These are phyloP conservation scores for Oxystoma pomonae DNA, from an alignment of 2,888 invertebrate genomes.

Conservation along the genomic window DNA sequence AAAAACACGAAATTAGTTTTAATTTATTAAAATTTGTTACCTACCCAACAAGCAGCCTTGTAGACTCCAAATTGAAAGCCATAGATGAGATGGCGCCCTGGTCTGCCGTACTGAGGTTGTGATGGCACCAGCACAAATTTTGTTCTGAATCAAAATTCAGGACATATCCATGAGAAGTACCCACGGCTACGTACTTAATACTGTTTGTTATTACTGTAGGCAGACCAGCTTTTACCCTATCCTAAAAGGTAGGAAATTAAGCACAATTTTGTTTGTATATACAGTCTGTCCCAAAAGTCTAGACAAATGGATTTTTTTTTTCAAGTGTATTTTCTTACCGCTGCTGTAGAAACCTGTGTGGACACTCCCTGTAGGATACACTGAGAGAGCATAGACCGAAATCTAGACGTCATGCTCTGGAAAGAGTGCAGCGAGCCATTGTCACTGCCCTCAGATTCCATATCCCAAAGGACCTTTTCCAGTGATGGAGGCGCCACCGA, in stretches of 20 bases:
- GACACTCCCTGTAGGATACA: slow-evolving; percentile 84
- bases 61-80: slow-evolving; percentile 83
- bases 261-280: no score
- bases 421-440: slow-evolving; percentile 53
- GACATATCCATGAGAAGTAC: slow-evolving; percentile 90
- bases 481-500: slow-evolving; percentile 70
- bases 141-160: slow-evolving; percentile 84
- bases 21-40: no score
- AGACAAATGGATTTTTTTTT: no score
- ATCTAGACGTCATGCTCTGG: slow-evolving; percentile 49
- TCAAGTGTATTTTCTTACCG: slow-evolving; percentile 62
- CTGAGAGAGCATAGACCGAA: slow-evolving; percentile 69
- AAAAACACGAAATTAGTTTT: no score
- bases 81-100: slow-evolving; percentile 79
- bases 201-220: slow-evolving; percentile 80
- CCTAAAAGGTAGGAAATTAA: slow-evolving; percentile 52
- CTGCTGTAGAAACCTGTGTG: slow-evolving; percentile 81
- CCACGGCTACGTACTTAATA: slow-evolving; percentile 78
- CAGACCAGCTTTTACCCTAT: slow-evolving; percentile 83
- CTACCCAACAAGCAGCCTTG: slow-evolving; percentile 74
- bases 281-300: no score
- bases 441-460: slow-evolving; percentile 61
- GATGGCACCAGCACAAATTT: slow-evolving; percentile 83
- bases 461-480: slow-evolving; percentile 77
- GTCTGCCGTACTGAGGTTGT: slow-evolving; percentile 61